A percentile compares a stretch with the other conserved stretches of the same genome.
phyloP scores from a whole-genome alignment of 2,797 vertebrate species.

The Adelosebastes latens region DNA sequence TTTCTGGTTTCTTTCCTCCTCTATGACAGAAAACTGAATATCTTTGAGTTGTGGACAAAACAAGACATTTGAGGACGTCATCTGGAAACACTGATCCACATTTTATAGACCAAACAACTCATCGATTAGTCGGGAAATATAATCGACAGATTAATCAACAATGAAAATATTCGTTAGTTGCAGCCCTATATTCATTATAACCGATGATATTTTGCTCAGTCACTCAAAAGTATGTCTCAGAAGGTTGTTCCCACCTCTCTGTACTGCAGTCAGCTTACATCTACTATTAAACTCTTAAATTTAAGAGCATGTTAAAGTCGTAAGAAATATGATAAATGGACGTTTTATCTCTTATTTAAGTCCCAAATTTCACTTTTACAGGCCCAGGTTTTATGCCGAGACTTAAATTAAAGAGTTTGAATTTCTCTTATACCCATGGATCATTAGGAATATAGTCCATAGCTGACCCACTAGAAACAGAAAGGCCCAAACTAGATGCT shows the following conservation, averaged over 20 bases:
- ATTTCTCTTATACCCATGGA: not conserved
- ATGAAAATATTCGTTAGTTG: too few species aligned
- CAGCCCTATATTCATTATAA: too few species aligned
- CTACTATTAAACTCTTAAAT: fast-evolving
- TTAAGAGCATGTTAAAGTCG: not conserved
- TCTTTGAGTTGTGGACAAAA: too few species aligned
- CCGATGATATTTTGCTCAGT: not conserved
- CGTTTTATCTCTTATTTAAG: not conserved
- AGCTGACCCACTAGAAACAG: not conserved
- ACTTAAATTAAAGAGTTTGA: too few species aligned
- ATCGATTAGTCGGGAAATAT: too few species aligned
- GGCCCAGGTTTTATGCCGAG: not conserved
- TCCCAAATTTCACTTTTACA: not conserved
- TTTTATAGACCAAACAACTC: too few species aligned
- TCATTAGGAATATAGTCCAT: not conserved
- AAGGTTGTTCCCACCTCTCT: too few species aligned
- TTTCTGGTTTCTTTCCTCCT: too few species aligned
- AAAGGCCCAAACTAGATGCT: not conserved
- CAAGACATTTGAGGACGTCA: too few species aligned
- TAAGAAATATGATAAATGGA: not conserved
- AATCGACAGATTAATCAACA: too few species aligned
- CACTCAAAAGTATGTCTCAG: not conserved
- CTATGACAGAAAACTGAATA: too few species aligned
- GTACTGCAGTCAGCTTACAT: not conserved
- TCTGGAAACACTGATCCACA: too few species aligned